These are phyloP conservation scores for Gulo gulo DNA, from an alignment of 2,113 vertebrate genomes.

Conservation along the genomic window DNA sequence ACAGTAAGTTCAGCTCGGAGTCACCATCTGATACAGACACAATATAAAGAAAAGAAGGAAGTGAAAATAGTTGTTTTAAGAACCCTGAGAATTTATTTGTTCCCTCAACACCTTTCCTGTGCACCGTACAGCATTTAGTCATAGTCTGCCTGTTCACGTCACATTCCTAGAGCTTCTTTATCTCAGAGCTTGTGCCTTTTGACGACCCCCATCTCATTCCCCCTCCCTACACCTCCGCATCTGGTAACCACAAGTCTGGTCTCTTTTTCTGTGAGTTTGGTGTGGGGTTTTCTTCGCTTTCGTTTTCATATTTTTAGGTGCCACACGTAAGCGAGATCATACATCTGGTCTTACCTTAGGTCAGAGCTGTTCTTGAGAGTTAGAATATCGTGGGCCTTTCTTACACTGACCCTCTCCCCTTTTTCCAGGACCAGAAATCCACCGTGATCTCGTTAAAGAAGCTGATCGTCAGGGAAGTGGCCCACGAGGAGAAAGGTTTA, in stretches of 20 bases:
- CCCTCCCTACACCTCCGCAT: neutral
- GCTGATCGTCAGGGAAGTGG: conserved; percentile 96
- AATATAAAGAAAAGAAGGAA: neutral
- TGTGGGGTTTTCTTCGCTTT: neutral
- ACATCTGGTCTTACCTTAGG: neutral
- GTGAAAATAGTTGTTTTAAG: neutral
- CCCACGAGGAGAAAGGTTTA: conserved; percentile 96
- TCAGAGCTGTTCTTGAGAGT: neutral
- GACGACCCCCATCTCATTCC: neutral
- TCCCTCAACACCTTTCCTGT: neutral
- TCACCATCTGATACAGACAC: neutral
- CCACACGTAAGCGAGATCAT: neutral
- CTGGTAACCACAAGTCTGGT: neutral
- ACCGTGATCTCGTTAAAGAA: conserved; percentile 98
- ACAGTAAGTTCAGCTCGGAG: neutral
- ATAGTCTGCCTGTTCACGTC: neutral
- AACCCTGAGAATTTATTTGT: neutral
- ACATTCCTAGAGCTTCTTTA: neutral
- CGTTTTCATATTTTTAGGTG: neutral
- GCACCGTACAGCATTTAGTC: neutral
- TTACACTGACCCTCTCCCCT: neutral
- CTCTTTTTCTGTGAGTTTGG: neutral
- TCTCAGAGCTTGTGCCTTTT: neutral
- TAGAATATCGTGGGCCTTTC: neutral
- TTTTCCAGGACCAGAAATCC: conserved; percentile 92